Evolutionary conservation across 2,113 vertebrate genomes (phyloP).

Genomic region (Microcebus tavaratra): DNA sequence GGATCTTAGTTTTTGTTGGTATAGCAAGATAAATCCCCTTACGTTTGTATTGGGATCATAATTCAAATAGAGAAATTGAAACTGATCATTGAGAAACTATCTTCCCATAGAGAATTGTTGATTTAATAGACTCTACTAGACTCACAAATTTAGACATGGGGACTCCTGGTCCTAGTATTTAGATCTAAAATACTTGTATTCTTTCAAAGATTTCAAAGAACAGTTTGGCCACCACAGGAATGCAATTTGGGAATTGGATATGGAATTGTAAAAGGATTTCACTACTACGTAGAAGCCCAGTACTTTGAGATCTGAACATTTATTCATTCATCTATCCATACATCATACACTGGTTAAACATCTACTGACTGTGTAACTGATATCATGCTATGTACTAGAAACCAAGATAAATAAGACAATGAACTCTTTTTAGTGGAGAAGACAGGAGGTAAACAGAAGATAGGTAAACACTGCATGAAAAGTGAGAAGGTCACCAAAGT

Average conservation of each 20-base stretch:
- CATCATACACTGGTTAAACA: background rate
- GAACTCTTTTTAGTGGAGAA: background rate
- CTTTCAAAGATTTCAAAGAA: background rate
- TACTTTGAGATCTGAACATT: background rate
- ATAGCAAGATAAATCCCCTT: background rate
- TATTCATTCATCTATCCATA: background rate
- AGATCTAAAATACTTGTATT: background rate
- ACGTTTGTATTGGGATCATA: background rate
- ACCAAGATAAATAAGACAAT: slow-evolving; percentile 9
- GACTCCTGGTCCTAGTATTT: background rate
- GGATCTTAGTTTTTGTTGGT: background rate
- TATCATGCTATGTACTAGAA: background rate
- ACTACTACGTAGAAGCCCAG: background rate
- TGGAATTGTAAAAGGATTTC: background rate
- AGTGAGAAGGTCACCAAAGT: background rate
- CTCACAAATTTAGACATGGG: background rate
- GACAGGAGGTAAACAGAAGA: background rate
- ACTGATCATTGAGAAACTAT: background rate
- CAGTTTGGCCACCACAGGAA: background rate
- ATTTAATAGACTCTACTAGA: background rate
- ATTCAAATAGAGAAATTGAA: background rate
- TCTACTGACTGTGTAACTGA: background rate
- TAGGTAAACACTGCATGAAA: background rate
- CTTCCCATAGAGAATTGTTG: background rate
- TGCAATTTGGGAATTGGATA: background rate